These are phyloP conservation scores for Chrysina gloriosa DNA, from an alignment of 2,888 invertebrate genomes.

Conservation along the genomic window DNA sequence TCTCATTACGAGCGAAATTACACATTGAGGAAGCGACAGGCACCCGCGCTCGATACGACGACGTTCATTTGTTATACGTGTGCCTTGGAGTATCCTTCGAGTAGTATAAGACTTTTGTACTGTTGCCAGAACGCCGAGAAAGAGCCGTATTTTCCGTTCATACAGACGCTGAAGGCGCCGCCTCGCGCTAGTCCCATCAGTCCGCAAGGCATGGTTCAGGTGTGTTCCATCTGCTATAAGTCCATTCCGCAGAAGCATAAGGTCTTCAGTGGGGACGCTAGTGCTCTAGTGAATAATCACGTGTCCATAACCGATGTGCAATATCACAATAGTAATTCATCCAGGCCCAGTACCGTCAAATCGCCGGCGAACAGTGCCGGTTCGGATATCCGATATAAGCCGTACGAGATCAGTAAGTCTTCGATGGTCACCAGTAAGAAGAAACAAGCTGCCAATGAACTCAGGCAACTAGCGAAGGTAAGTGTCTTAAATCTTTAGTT, in stretches of 20 bases:
- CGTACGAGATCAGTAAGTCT: constrained; percentile 69
- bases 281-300: constrained; percentile 58
- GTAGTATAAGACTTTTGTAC: constrained; percentile 84
- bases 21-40: constrained; percentile 81
- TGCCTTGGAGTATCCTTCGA: constrained; percentile 82
- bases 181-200: constrained; percentile 90
- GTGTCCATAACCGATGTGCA: constrained; percentile 62
- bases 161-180: constrained; percentile 82
- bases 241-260: constrained; percentile 82
- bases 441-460: constrained; percentile 64
- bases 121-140: constrained; percentile 86
- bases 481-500: not conserved
- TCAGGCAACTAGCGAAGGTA: constrained; percentile 57
- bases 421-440: constrained; percentile 64
- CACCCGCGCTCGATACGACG: constrained; percentile 72
- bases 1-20: constrained; percentile 84
- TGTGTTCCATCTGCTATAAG: constrained; percentile 89
- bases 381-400: constrained; percentile 71
- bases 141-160: constrained; percentile 92
- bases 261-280: constrained; percentile 69
- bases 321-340: constrained; percentile 58
- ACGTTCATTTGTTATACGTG: constrained; percentile 93
- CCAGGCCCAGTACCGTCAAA: constrained; percentile 67
- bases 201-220: constrained; percentile 75
- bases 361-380: constrained; percentile 68